Percentiles rank a stretch among this genome's conserved stretches.
Evolutionary conservation across 2,113 vertebrate species (phyloP).

Genomic region (Clarias magur): DNA sequence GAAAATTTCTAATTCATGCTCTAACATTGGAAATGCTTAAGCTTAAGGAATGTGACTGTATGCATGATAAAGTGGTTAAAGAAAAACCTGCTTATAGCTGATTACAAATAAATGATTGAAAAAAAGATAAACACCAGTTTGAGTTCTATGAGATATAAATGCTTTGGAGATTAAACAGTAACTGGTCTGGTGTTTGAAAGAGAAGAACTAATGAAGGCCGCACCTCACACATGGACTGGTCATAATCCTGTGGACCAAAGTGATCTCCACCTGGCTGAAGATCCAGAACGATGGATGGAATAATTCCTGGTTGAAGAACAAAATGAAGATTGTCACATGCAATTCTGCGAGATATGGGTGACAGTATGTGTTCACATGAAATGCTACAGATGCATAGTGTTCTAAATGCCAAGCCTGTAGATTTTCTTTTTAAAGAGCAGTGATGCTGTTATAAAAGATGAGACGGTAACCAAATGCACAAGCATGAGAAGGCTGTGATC

Average conservation of each 20-base stretch:
- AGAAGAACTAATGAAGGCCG: background rate
- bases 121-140: background rate
- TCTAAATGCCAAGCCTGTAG: background rate
- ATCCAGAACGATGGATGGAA: conserved; percentile 75
- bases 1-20: background rate
- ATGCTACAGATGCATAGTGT: background rate
- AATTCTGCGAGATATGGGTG: background rate
- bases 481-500: conserved; percentile 1
- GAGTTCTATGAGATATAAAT: background rate
- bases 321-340: background rate
- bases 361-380: background rate
- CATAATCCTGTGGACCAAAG: conserved; percentile 75
- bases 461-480: conserved; percentile 74
- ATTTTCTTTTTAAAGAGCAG: conserved; percentile 79
- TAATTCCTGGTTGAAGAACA: conserved; percentile 24
- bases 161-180: background rate
- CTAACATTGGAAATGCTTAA: background rate
- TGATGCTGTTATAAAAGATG: conserved; percentile 87
- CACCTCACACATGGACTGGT: conserved; percentile 85
- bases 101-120: background rate
- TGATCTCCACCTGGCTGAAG: conserved; percentile 83
- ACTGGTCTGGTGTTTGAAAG: background rate
- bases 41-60: background rate
- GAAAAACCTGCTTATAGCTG: background rate
- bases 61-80: background rate